Evolutionary conservation across 2,797 vertebrate genomes (phyloP).

Genomic region (Ammospiza maritima): DNA sequence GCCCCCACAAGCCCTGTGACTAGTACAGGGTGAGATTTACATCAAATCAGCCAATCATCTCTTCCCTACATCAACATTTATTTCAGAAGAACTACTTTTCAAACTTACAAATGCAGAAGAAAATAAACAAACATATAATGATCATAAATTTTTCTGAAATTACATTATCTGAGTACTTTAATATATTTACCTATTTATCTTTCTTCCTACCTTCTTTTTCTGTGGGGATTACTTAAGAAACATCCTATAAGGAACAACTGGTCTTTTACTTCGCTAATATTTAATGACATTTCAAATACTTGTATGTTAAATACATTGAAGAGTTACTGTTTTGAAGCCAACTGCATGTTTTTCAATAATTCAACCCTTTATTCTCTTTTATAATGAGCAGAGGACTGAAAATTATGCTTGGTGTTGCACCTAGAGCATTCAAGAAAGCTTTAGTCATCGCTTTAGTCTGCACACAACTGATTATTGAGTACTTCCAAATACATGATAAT

Average conservation of each 20-base stretch:
- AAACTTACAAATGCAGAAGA: neutral
- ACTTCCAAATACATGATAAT: constrained; percentile 53
- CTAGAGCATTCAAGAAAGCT: constrained; percentile 2
- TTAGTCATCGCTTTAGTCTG: neutral
- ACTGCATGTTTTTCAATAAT: neutral
- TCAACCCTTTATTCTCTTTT: neutral
- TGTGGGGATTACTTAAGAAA: neutral
- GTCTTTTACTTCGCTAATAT: neutral
- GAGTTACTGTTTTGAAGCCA: neutral
- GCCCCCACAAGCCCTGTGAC: neutral
- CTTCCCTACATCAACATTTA: neutral
- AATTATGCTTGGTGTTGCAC: neutral
- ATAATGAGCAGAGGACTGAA: constrained; percentile 7
- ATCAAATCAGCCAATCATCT: neutral
- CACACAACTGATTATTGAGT: constrained; percentile 8
- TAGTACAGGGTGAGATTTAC: neutral
- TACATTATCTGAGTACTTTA: neutral
- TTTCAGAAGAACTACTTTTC: neutral
- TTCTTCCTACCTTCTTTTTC: neutral
- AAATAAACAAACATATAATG: neutral
- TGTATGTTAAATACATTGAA: constrained; percentile 7
- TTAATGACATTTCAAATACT: constrained; percentile 11
- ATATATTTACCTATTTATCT: neutral
- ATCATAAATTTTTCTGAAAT: neutral
- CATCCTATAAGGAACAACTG: neutral